Conservation (phyloP, 2,888 invertebrate species). For the Scelioninae gen. 1 region DNA sequence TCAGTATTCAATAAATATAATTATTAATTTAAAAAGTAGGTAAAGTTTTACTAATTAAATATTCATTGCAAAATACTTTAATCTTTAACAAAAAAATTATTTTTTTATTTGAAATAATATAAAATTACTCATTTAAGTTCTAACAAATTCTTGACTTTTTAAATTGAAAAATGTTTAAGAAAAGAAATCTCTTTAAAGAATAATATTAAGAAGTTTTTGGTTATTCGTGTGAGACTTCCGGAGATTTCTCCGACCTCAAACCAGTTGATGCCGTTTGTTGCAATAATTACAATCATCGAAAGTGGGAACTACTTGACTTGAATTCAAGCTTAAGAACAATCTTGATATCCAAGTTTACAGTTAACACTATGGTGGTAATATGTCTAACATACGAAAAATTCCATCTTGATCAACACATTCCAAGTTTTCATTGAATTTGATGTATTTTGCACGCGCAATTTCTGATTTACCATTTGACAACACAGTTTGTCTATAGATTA, state of each 20-base stretch:
- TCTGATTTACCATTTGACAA: constrained; percentile 9
- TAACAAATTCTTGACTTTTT: too few species aligned
- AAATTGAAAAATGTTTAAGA: too few species aligned
- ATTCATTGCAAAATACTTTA: too few species aligned
- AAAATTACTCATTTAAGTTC: too few species aligned
- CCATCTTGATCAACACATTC: constrained; percentile 11
- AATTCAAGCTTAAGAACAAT: constrained; percentile 55
- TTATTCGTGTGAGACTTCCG: constrained; percentile 59
- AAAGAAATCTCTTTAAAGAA: constrained; percentile 30
- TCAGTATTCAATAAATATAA: too few species aligned
- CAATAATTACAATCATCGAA: constrained; percentile 75
- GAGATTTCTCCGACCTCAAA: constrained; percentile 77
- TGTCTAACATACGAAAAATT: constrained; percentile 14
- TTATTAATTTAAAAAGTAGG: too few species aligned
- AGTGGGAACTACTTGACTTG: constrained; percentile 68
- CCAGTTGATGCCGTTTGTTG: constrained; percentile 70
- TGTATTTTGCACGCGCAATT: constrained; percentile 30
- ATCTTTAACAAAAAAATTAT: too few species aligned
- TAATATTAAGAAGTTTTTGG: constrained; percentile 48
- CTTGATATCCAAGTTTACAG: constrained; percentile 47
- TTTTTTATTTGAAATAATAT: too few species aligned
- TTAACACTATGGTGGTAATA: constrained; percentile 20
- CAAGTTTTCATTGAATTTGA: constrained; percentile 18
- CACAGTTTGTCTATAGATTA: constrained; percentile 18
- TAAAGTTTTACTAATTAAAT: too few species aligned